These are phyloP conservation scores for Pungitius pungitius DNA, from an alignment of 2,113 vertebrate species.

Conservation along the genomic window DNA sequence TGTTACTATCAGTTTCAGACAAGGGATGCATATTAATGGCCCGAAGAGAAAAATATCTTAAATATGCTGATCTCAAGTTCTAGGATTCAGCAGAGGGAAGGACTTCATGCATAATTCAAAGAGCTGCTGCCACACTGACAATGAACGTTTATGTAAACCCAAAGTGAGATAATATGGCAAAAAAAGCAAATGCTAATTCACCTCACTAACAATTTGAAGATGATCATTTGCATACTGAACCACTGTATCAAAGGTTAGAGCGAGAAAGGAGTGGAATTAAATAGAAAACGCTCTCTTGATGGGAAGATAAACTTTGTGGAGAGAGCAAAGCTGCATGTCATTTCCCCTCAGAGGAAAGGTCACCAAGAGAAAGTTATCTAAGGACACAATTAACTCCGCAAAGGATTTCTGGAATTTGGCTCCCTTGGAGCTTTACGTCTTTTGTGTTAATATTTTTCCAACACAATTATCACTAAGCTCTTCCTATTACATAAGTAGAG, in stretches of 20 bases:
- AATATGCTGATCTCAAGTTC: constrained; percentile 77
- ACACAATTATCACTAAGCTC: too few relatives aligned
- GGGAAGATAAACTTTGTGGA: constrained; percentile 68
- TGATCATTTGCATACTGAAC: constrained; percentile 72
- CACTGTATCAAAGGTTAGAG: constrained; percentile 72
- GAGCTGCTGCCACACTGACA: constrained; percentile 57
- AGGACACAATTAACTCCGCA: constrained; percentile 60
- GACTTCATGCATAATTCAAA: constrained; percentile 79
- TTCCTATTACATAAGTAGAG: background rate
- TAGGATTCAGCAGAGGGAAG: constrained; percentile 60
- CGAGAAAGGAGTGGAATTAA: constrained; percentile 70
- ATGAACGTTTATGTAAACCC: constrained; percentile 80
- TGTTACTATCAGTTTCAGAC: constrained; percentile 64
- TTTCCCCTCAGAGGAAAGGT: constrained; percentile 65
- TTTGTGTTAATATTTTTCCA: background rate
- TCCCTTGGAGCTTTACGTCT: constrained; percentile 26
- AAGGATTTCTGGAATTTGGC: constrained; percentile 25
- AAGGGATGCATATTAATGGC: constrained; percentile 71
- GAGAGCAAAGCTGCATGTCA: constrained; percentile 51
- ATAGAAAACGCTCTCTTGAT: constrained; percentile 73
- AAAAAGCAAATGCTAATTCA: constrained; percentile 77
- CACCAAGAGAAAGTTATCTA: constrained; percentile 54
- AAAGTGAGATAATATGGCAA: constrained; percentile 77
- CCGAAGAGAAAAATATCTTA: constrained; percentile 65
- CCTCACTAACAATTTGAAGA: constrained; percentile 76